phyloP scores from a whole-genome alignment of 2,888 invertebrate genomes.

The Aquatica leii region DNA sequence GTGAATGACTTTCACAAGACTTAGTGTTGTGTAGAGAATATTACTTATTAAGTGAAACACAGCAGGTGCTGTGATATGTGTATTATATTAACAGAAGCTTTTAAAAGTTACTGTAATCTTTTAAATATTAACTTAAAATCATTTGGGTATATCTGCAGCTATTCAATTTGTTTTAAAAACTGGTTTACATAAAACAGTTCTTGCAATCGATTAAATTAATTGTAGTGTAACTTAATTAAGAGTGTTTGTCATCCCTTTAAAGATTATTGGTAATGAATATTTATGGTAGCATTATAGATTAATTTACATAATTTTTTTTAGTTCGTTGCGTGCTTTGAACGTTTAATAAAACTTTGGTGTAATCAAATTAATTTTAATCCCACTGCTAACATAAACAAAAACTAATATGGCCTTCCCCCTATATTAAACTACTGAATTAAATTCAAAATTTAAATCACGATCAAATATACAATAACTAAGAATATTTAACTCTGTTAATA shows the following conservation, averaged over 20 bases:
- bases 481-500: conserved; percentile 48
- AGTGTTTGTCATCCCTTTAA: conserved; percentile 51
- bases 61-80: background rate
- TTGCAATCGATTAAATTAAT: conserved; percentile 45
- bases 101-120: conserved; percentile 18
- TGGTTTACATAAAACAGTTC: conserved; percentile 42
- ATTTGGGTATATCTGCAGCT: conserved; percentile 48
- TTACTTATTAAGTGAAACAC: background rate
- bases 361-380: conserved; percentile 39
- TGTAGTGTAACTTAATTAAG: conserved; percentile 52
- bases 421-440: conserved; percentile 43
- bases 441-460: conserved; percentile 47
- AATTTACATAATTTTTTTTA: conserved; percentile 26
- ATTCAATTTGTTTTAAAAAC: conserved; percentile 44
- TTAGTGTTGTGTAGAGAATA: background rate
- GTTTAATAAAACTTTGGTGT: conserved; percentile 40
- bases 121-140: conserved; percentile 40
- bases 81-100: conserved; percentile 1
- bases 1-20: background rate
- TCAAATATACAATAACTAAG: conserved; percentile 41
- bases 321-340: conserved; percentile 24
- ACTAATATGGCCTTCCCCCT: conserved; percentile 36
- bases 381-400: conserved; percentile 39
- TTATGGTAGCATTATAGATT: conserved; percentile 41
- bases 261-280: conserved; percentile 52